Base-by-base conservation (phyloP, 1,140 invertebrate genomes). In the Campoletis sonorensis region DNA sequence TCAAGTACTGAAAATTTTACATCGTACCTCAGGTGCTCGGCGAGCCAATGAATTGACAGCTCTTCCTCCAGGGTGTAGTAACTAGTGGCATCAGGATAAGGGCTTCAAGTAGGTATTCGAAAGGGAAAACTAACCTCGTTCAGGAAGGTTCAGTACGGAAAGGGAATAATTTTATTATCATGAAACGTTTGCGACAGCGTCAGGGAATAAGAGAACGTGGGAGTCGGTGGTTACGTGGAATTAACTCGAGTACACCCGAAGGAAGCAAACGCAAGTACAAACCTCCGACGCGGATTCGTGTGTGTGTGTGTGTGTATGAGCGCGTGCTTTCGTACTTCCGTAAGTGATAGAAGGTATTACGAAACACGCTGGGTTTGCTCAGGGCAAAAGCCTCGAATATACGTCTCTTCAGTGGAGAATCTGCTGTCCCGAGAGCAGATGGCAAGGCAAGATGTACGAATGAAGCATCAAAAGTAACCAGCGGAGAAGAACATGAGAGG, bases 381-480 rank as follows among this genome's bases (percentile, higher is more conserved):
- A 21, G 27, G 30, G 30, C 67, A 33, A 15, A 64, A 70, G 67
- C 30, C 15, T 30, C 4, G 30, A 70, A 33, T 70, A 33, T 70
- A 70, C 30, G 67, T 33, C 67, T 70, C 67, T 70, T 33, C 13
- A n/a, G 67, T 33, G 4, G 30, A 70, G 27, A 70, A 70, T 33
- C 15, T 70, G 13, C 67, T 30, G 30, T 70, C 21, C 15, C 13
- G 67, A 33, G 27, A 30, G 30, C 61, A 30, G 67, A 70, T 70
- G 30, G 4, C 15, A 16, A 33, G n/a, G 30, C 54, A 33, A 70
- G 15, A 70, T 11, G 2, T 70, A 70, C 27, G 30, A 54, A 54
- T 54, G 27, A 33, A 33, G 67, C 61, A 64, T 45, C 8, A 11
- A 11, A 45, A 45, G 40, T 11, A 45, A 10, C 40, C 40, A 45